A percentile compares a stretch with the other conserved stretches of the same genome.
These are phyloP conservation scores for Prionchulus punctatus DNA, from an alignment of 2,888 invertebrate species.

Conservation along the genomic window DNA sequence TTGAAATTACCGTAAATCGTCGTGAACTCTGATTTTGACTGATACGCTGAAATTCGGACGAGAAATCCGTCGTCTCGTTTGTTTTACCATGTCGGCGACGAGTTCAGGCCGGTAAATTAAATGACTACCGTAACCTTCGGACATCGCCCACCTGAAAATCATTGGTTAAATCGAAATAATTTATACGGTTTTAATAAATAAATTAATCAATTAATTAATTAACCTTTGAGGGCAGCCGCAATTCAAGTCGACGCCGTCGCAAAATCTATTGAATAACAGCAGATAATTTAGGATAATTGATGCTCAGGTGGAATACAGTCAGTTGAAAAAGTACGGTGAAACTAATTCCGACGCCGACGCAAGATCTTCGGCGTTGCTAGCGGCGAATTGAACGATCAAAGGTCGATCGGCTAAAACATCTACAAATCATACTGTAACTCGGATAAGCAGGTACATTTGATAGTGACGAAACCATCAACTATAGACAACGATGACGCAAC, in stretches of 20 bases:
- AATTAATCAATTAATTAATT: conserved; percentile 8
- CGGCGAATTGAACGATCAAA: conserved; percentile 82
- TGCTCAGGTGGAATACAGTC: too few species aligned
- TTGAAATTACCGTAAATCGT: conserved; percentile 46
- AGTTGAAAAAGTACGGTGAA: conserved; percentile 52
- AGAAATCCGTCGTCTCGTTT: conserved; percentile 50
- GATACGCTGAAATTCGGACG: conserved; percentile 61
- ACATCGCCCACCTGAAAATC: conserved; percentile 57
- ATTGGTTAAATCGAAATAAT: background rate
- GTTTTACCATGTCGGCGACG: conserved; percentile 59
- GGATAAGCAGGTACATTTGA: background rate
- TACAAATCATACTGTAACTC: background rate
- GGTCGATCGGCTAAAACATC: conserved; percentile 53
- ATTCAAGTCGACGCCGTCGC: conserved; percentile 83
- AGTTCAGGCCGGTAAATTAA: conserved; percentile 64
- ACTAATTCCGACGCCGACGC: conserved; percentile 66
- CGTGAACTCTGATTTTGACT: conserved; percentile 68
- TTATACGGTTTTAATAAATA: conserved; percentile 3
- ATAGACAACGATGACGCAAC: too few species aligned
- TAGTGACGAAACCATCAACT: too few species aligned
- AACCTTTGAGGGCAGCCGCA: conserved; percentile 82
- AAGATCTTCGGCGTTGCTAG: conserved; percentile 64
- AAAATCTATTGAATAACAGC: too few species aligned
- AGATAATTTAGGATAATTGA: too few species aligned
- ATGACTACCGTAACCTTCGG: conserved; percentile 71